phyloP scores from a whole-genome alignment of 53 echinoderm and acorn worm species.

The Luidia sarsii region DNA sequence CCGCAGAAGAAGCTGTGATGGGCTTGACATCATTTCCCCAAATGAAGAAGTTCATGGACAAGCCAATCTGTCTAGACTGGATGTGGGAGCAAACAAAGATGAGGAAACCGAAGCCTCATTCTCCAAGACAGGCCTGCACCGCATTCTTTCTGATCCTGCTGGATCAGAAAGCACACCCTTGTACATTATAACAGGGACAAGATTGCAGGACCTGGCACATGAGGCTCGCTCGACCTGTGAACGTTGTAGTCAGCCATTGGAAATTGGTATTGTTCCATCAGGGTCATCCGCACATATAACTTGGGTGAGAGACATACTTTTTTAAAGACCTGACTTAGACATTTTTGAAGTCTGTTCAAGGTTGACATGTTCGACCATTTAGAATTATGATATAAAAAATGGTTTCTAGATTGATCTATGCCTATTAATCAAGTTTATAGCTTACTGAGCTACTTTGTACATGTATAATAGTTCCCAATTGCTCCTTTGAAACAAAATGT shows the following conservation, averaged over 20 bases:
- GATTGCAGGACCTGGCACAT: conserved; percentile 2
- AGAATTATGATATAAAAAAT: no score
- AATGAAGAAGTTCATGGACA: no score
- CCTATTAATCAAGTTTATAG: no score
- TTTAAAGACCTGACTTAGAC: no score
- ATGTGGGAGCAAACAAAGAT: not conserved
- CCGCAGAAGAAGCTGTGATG: no score
- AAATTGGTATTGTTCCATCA: not conserved
- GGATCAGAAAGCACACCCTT: not conserved
- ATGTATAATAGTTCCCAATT: no score
- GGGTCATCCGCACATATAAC: not conserved
- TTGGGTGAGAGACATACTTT: not conserved
- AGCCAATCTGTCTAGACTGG: not conserved
- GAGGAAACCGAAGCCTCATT: not conserved
- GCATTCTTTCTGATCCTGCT: not conserved
- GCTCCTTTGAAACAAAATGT: no score
- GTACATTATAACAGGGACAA: not conserved
- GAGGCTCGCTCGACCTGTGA: not conserved
- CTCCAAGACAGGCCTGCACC: not conserved
- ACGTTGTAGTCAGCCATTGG: not conserved
- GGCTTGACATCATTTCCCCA: no score
- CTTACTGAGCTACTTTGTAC: no score
- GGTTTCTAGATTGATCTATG: no score
- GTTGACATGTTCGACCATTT: no score
- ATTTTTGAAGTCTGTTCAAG: no score